Conservation (phyloP, 2,888 invertebrate species). For the Philereme vetulata region DNA sequence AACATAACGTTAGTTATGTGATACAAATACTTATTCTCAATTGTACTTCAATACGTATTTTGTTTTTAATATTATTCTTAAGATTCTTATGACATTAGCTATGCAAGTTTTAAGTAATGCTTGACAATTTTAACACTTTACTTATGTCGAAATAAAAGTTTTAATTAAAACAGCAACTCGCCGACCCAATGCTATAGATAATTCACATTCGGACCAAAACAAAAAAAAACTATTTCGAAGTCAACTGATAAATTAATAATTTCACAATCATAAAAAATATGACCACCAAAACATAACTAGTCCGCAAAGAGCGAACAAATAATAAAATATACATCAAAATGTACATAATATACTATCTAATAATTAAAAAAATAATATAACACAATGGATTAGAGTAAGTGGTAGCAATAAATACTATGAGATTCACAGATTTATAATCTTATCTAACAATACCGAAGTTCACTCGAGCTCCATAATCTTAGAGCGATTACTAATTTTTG, state of each 20-base stretch:
- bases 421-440: conserved; percentile 84
- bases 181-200: conserved; percentile 62
- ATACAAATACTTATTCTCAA: conserved; percentile 71
- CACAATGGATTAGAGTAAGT: conserved; percentile 80
- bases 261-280: conserved; percentile 78
- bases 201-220: conserved; percentile 69
- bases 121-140: conserved; percentile 51
- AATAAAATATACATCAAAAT: conserved; percentile 84
- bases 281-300: conserved; percentile 77
- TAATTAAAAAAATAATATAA: conserved; percentile 75
- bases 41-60: conserved; percentile 84
- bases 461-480: conserved; percentile 74
- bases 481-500: conserved; percentile 77
- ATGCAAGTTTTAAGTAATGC: conserved; percentile 58
- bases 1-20: conserved; percentile 61
- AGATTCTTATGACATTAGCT: conserved; percentile 69
- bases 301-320: conserved; percentile 74
- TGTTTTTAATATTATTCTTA: conserved; percentile 68
- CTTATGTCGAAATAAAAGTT: conserved; percentile 50
- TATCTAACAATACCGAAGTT: conserved; percentile 82
- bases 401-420: conserved; percentile 84
- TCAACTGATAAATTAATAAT: conserved; percentile 79
- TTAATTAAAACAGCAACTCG: conserved; percentile 67
- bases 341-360: conserved; percentile 83
- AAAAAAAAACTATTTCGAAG: conserved; percentile 67